phyloP scores from a whole-genome alignment of 2,113 vertebrate species.

The Limanda limanda region DNA sequence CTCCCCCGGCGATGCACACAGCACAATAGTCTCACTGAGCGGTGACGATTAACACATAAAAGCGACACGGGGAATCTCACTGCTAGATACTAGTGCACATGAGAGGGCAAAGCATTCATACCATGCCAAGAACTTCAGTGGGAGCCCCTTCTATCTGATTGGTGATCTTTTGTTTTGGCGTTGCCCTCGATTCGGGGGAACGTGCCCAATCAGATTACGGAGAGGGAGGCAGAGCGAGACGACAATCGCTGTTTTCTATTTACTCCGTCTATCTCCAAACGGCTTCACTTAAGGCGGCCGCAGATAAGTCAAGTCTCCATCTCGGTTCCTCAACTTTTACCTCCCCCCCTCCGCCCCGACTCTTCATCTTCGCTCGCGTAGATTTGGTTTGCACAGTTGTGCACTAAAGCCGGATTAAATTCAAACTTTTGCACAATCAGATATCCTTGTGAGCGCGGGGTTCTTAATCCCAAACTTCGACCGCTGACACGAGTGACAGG shows the following conservation, averaged over 20 bases:
- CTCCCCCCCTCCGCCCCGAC: not conserved
- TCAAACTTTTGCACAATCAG: conserved; percentile 54
- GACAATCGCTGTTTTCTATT: conserved; percentile 70
- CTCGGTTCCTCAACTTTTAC: conserved; percentile 40
- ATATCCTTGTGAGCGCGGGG: conserved; percentile 8
- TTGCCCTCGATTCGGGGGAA: conserved; percentile 71
- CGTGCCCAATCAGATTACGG: conserved; percentile 77
- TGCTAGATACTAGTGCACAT: conserved; percentile 77
- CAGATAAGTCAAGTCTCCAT: conserved; percentile 68
- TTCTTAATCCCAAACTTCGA: conserved; percentile 34
- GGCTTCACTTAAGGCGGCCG: conserved; percentile 61
- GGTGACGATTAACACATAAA: conserved; percentile 81
- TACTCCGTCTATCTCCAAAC: conserved; percentile 61
- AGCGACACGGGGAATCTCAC: conserved; percentile 78
- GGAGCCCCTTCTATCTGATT: conserved; percentile 81
- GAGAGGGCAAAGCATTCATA: conserved; percentile 75
- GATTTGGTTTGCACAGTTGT: conserved; percentile 15
- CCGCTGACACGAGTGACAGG: conserved; percentile 37
- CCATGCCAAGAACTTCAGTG: conserved; percentile 73
- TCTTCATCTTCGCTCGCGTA: not conserved
- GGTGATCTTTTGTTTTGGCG: conserved; percentile 80
- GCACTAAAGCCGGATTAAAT: conserved; percentile 60
- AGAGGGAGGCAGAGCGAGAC: conserved; percentile 66
- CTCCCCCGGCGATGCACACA: conserved; percentile 70
- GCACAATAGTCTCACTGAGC: conserved; percentile 79